Base-by-base conservation (phyloP, 2,888 invertebrate species). In the Phasia obesa region DNA sequence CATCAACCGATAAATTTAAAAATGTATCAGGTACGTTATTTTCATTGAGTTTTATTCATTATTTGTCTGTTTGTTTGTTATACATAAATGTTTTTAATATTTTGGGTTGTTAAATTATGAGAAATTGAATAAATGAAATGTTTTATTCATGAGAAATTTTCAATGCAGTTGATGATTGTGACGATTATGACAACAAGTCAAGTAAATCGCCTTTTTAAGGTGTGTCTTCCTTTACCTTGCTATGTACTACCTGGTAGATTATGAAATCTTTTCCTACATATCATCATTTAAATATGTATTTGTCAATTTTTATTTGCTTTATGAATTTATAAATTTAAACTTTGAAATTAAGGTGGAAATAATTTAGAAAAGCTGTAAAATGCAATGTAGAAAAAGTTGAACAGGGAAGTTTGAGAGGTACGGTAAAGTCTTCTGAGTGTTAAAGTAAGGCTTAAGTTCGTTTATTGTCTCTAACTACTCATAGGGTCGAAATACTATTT, bases 131-230 rank as follows among this genome's bases (percentile, higher is more conserved):
- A 31, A 77, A 69, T 35, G 23, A 87, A 86, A 88, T 88, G 86
- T 88, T 89, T 87, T 89, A 89, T 88, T 88, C 88, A 88, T 88
- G 89, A 87, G 87, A 85, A 87, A 87, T 87, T 86, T 76, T 69
- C 49, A 65, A 44, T 73, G 73, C 55, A 44, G 53, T 80, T 62
- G 47, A 57, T 55, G 64, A 25, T 53, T 70, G 47, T 57, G 67
- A 71, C 71, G 77, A 84, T 86, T 86, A 84, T 86, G 77, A 85
- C 85, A 84, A 84, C 87, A 88, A 88, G 87, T 89, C 88, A 88
- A 88, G 88, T 88, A 89, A 88, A 88, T 88, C 87, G 87, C 85
- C 79, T 84, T 81, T 86, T 85, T 80, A 69, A 86, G 88, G 89
- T 88, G 88, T 87, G 89, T 81, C 86, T 86, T 86, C 85, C 86